phyloP scores from a whole-genome alignment of 2,888 invertebrate species.

The Macrosiphum euphorbiae region DNA sequence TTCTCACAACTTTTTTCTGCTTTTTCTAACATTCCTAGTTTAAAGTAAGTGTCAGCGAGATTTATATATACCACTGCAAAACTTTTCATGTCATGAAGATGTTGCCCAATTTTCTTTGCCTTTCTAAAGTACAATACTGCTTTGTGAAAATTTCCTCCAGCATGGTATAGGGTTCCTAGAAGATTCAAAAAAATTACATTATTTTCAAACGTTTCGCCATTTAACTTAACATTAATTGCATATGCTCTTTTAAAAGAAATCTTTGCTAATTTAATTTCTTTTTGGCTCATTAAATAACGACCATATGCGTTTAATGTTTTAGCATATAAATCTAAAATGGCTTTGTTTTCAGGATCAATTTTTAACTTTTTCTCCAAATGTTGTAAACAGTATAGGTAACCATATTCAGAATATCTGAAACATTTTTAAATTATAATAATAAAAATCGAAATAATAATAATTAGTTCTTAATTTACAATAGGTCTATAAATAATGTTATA shows the following conservation, averaged over 20 bases:
- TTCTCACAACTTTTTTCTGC: conserved; percentile 80
- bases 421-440: conserved; percentile 14
- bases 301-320: conserved; percentile 57
- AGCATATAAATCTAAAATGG: conserved; percentile 53
- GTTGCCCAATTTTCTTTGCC: conserved; percentile 79
- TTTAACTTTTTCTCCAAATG: conserved; percentile 74
- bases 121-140: conserved; percentile 80
- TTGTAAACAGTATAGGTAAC: conserved; percentile 87
- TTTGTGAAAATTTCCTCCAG: conserved; percentile 75
- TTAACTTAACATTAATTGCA: conserved; percentile 76
- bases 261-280: conserved; percentile 68
- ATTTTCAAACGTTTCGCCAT: conserved; percentile 80
- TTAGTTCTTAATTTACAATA: background rate
- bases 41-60: conserved; percentile 84
- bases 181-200: conserved; percentile 87
- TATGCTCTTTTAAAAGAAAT: conserved; percentile 74
- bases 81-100: conserved; percentile 77
- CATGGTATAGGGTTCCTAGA: conserved; percentile 71
- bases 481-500: background rate
- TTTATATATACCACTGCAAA: conserved; percentile 84
- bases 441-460: conserved; percentile 8
- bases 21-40: conserved; percentile 78
- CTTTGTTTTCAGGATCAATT: conserved; percentile 55
- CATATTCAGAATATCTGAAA: conserved; percentile 80
- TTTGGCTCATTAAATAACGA: conserved; percentile 58